Conservation (phyloP, 2,797 vertebrate genomes). For the Silurus aristotelis region DNA sequence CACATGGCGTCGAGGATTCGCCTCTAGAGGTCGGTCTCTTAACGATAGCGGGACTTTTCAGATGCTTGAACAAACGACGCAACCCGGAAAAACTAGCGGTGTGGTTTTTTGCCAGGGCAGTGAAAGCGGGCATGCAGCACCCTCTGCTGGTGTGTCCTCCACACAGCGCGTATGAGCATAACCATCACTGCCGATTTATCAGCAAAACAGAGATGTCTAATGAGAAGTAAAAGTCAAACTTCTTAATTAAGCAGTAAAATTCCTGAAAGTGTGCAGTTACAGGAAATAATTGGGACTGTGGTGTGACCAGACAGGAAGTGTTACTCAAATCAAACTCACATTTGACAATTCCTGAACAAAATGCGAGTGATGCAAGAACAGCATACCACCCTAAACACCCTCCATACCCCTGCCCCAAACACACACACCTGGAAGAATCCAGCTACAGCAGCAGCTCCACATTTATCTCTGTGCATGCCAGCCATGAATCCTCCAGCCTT, state of each 20-base stretch:
- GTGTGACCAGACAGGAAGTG: neutral
- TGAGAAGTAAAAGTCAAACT: neutral
- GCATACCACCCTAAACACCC: neutral
- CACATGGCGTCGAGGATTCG: too few relatives aligned
- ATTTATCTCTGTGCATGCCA: conserved; percentile 85
- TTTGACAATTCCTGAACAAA: too few relatives aligned
- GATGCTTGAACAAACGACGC: too few relatives aligned
- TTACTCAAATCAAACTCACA: neutral
- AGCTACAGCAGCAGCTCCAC: conserved; percentile 80
- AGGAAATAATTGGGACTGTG: neutral
- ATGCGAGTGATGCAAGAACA: too few relatives aligned
- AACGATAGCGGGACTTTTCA: too few relatives aligned
- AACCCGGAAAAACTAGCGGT: too few relatives aligned
- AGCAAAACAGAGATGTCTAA: too few relatives aligned
- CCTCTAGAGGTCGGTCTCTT: too few relatives aligned
- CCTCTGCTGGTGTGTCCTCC: conserved; percentile 79
- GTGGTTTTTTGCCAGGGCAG: conserved; percentile 62
- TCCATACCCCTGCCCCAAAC: neutral
- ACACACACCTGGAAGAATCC: conserved; percentile 79
- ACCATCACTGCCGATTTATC: conserved; percentile 7
- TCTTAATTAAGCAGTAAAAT: neutral
- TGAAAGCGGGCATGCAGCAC: conserved; percentile 78
- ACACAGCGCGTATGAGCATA: conserved; percentile 69
- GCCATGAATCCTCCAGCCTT: conserved; percentile 83
- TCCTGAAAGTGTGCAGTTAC: neutral